Conservation (phyloP, 2,888 invertebrate genomes). For the Periphyllus acericola region DNA sequence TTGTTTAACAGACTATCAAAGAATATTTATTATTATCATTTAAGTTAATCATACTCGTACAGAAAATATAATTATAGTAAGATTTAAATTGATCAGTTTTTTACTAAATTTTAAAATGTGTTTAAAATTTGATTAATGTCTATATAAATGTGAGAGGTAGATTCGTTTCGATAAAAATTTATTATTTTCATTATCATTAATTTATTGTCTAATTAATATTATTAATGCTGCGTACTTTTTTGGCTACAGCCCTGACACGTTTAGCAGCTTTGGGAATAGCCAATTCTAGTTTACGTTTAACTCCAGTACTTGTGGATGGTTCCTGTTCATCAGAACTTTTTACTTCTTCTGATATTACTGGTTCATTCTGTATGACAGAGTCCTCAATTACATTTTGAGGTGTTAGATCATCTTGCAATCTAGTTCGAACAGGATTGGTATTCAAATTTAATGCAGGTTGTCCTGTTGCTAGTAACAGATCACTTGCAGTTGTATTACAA, state of each 20-base stretch:
- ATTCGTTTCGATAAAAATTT: slow-evolving; percentile 43
- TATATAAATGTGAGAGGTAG: slow-evolving; percentile 53
- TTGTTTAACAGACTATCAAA: slow-evolving; percentile 23
- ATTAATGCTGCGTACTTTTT: slow-evolving; percentile 55
- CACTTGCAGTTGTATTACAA: slow-evolving; percentile 49
- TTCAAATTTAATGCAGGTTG: slow-evolving; percentile 46
- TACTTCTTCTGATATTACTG: slow-evolving; percentile 15
- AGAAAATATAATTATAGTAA: slow-evolving; percentile 29
- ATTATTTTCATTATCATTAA: slow-evolving; percentile 44
- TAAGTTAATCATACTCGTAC: slow-evolving; percentile 26
- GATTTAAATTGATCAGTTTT: slow-evolving; percentile 4
- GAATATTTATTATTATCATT: slow-evolving; percentile 45
- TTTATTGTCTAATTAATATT: slow-evolving; percentile 48
- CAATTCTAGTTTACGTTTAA: slow-evolving; percentile 52
- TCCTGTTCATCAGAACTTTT: slow-evolving; percentile 56
- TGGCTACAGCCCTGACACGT: slow-evolving; percentile 52
- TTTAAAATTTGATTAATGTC: slow-evolving; percentile 38
- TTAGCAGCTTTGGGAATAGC: slow-evolving; percentile 57
- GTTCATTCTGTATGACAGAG: slow-evolving; percentile 16
- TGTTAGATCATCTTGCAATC: slow-evolving; percentile 28
- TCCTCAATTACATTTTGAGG: slow-evolving; percentile 4
- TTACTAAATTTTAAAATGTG: slow-evolving; percentile 52
- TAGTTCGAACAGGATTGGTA: slow-evolving; percentile 11
- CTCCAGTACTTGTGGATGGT: slow-evolving; percentile 55
- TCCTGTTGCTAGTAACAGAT: slow-evolving; percentile 36